Percentiles rank a stretch among this genome's conserved stretches.
These are phyloP conservation scores for Galaxias olidus DNA, from an alignment of 2,797 vertebrate species.

Conservation along the genomic window DNA sequence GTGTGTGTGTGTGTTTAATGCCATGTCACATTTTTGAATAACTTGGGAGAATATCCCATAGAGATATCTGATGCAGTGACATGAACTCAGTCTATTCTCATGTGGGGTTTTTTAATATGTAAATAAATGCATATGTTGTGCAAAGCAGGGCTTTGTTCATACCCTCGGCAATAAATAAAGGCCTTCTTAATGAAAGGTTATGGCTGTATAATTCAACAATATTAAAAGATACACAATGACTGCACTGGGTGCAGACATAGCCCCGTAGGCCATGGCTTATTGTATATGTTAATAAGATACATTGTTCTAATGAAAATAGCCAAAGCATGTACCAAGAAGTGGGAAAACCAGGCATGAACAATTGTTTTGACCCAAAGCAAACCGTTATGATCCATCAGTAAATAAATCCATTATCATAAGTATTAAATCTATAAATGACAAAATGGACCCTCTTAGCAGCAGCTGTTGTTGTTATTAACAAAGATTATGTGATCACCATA, in stretches of 20 bases:
- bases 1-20: neutral
- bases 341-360: neutral
- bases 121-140: slow-evolving; percentile 7
- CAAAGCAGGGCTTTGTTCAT: neutral
- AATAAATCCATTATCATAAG: no score
- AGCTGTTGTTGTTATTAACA: no score
- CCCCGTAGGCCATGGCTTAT: neutral
- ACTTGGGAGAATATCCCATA: no score
- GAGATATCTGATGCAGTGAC: slow-evolving; percentile 10
- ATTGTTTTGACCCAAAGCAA: no score
- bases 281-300: slow-evolving; percentile 1
- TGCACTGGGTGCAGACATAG: slow-evolving; percentile 5
- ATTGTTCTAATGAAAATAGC: neutral
- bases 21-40: neutral
- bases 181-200: slow-evolving; percentile 17
- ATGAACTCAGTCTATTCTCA: slow-evolving; percentile 17
- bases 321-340: neutral
- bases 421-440: no score
- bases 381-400: no score
- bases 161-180: slow-evolving; percentile 18
- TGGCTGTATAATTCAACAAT: slow-evolving; percentile 22
- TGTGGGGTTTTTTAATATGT: slow-evolving; percentile 19
- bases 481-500: no score
- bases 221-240: slow-evolving; percentile 13
- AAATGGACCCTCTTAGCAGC: no score